Evolutionary conservation across 2,888 invertebrate species (phyloP).

Genomic region (Ectemnius continuus): DNA sequence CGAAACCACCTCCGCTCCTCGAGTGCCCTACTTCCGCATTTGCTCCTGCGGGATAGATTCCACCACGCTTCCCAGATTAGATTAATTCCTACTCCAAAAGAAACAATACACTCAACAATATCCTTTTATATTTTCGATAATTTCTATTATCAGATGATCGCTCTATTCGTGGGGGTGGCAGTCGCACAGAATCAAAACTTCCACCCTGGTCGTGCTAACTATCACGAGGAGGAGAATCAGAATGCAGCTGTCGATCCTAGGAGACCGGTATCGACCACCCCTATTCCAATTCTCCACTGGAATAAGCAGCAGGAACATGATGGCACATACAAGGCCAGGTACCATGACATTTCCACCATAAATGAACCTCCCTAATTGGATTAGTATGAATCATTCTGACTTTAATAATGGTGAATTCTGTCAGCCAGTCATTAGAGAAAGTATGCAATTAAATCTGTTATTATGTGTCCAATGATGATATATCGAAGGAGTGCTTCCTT

Average conservation of each 20-base stretch:
- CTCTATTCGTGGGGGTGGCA: constrained; percentile 69
- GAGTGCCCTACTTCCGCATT: constrained; percentile 16
- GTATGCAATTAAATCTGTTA: constrained; percentile 1
- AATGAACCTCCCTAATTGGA: constrained; percentile 18
- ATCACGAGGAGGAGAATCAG: constrained; percentile 53
- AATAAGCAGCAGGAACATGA: constrained; percentile 91
- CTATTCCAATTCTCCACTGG: constrained; percentile 88
- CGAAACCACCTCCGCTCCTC: constrained; percentile 23
- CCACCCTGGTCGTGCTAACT: constrained; percentile 54
- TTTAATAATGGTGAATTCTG: too few relatives aligned
- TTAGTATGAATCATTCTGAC: not conserved
- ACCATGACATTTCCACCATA: constrained; percentile 70
- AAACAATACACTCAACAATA: not conserved
- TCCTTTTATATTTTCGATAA: not conserved
- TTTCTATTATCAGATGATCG: constrained; percentile 60
- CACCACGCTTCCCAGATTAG: not conserved
- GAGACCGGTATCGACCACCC: constrained; percentile 81
- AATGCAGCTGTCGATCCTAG: constrained; percentile 56
- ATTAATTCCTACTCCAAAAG: not conserved
- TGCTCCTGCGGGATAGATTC: not conserved
- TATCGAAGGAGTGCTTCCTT: not conserved
- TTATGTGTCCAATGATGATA: constrained; percentile 14
- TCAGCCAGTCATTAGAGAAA: constrained; percentile 2
- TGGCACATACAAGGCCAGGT: constrained; percentile 91
- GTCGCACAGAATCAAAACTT: constrained; percentile 67